Conservation (phyloP, 2,888 invertebrate genomes). For the Callosobruchus maculatus region DNA sequence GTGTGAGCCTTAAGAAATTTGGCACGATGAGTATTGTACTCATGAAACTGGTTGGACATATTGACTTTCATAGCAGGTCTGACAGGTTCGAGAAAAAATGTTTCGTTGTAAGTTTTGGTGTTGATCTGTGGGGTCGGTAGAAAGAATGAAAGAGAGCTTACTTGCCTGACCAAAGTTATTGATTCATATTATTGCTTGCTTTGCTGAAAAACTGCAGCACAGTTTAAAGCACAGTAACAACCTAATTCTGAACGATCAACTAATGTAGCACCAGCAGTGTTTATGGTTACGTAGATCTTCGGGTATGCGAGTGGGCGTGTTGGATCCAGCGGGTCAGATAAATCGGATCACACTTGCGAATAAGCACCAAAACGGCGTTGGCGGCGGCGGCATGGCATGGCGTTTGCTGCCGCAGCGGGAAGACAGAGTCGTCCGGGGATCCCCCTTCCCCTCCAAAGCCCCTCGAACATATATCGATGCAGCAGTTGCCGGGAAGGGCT, state of each 20-base stretch:
- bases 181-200: too few relatives aligned
- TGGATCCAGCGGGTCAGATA: slow-evolving; percentile 41
- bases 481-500: slow-evolving; percentile 44
- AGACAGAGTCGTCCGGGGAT: slow-evolving; percentile 35
- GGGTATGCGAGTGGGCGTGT: not conserved
- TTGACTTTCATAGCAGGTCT: too few relatives aligned
- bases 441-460: not conserved
- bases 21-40: too few relatives aligned
- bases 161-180: too few relatives aligned
- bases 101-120: too few relatives aligned
- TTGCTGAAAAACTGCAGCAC: too few relatives aligned
- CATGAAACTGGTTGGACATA: too few relatives aligned
- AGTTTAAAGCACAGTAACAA: too few relatives aligned
- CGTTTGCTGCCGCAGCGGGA: slow-evolving; percentile 33
- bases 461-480: slow-evolving; percentile 42
- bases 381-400: slow-evolving; percentile 32
- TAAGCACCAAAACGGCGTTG: slow-evolving; percentile 41
- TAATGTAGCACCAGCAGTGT: not conserved
- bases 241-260: not conserved
- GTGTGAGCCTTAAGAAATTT: too few relatives aligned
- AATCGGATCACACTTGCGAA: slow-evolving; percentile 53
- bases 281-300: not conserved
- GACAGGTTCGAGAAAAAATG: too few relatives aligned
- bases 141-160: too few relatives aligned
- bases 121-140: too few relatives aligned